Conservation (phyloP, 2,113 vertebrate genomes). For the Scomber colias region DNA sequence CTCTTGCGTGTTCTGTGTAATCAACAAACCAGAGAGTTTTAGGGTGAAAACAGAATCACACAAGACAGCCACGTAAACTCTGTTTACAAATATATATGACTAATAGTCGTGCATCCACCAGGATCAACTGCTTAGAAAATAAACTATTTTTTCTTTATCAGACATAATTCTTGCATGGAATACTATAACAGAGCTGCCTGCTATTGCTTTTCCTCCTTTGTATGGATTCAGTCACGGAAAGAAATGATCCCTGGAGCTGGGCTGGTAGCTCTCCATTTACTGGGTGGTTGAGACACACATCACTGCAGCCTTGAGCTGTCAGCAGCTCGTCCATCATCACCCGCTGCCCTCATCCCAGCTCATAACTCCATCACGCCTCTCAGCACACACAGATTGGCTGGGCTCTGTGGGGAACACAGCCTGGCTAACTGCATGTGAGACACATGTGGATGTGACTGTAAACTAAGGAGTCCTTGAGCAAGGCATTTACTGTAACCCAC, state of each 20-base stretch:
- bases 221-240: constrained; percentile 41
- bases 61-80: constrained; percentile 5
- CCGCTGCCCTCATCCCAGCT: constrained; percentile 44
- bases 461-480: constrained; percentile 36
- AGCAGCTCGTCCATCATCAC: constrained; percentile 65
- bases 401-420: constrained; percentile 43
- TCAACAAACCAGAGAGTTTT: constrained; percentile 40
- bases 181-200: not conserved
- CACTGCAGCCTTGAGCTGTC: constrained; percentile 64
- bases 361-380: constrained; percentile 71
- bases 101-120: not conserved
- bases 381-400: constrained; percentile 68
- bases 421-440: constrained; percentile 27
- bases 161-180: constrained; percentile 1
- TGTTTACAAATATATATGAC: not conserved
- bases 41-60: constrained; percentile 29
- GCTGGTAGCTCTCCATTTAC: constrained; percentile 39
- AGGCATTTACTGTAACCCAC: constrained; percentile 19
- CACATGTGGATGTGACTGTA: constrained; percentile 10
- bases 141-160: constrained; percentile 2
- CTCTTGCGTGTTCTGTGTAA: constrained; percentile 7
- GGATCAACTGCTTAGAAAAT: constrained; percentile 10
- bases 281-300: constrained; percentile 56
- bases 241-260: constrained; percentile 38
- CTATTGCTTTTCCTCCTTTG: constrained; percentile 22